Evolutionary conservation across 1,140 invertebrate species (phyloP).

Genomic region (Rhagoletis pomonella): DNA sequence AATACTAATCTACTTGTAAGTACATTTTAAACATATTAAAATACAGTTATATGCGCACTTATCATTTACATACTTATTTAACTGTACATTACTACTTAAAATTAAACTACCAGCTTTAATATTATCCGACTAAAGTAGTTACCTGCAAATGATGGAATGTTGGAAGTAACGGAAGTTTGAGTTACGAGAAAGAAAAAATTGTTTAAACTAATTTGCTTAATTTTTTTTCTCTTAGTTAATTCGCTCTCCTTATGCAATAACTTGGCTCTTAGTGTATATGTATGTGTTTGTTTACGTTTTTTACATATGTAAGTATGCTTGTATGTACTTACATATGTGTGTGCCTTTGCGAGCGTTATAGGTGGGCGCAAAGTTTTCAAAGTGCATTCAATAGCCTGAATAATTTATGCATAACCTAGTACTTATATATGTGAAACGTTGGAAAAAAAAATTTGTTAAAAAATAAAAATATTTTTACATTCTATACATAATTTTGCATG

Average conservation of each 20-base stretch:
- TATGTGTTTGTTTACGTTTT: no score
- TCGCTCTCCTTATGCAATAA: neutral
- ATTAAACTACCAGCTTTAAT: neutral
- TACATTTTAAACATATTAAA: conserved; percentile 37
- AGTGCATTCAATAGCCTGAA: no score
- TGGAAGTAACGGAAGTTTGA: neutral
- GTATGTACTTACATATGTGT: neutral
- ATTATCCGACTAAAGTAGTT: neutral
- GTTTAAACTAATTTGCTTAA: no score
- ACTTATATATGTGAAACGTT: no score
- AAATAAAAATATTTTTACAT: no score
- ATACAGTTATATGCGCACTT: neutral
- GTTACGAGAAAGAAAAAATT: no score
- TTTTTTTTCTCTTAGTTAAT: no score
- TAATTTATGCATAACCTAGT: no score
- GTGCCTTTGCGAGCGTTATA: conserved; percentile 14
- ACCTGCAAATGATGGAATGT: neutral
- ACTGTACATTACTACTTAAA: conserved; percentile 38
- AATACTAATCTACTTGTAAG: conserved; percentile 3
- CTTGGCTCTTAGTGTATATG: neutral
- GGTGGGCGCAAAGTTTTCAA: conserved; percentile 24
- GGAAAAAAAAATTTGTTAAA: no score
- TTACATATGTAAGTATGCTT: no score
- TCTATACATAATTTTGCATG: no score
- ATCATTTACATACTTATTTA: neutral